These are phyloP conservation scores for Athalia rosae DNA, from an alignment of 2,888 invertebrate genomes.

Conservation along the genomic window DNA sequence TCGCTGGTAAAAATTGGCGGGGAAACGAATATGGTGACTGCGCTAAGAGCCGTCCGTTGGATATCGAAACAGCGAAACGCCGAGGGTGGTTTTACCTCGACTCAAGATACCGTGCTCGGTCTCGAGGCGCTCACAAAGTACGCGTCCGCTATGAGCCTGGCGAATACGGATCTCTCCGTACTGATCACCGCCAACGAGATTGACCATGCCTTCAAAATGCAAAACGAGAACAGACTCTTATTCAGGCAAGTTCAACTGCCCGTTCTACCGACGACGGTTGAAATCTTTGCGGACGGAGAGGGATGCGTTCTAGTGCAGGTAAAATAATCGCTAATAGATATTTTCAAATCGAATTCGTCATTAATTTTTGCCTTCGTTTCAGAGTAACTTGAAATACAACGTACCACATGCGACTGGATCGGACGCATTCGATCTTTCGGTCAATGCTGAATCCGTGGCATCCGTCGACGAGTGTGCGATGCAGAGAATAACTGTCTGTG, in stretches of 20 bases:
- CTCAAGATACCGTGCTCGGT: constrained; percentile 82
- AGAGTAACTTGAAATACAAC: constrained; percentile 76
- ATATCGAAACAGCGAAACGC: constrained; percentile 81
- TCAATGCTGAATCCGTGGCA: constrained; percentile 72
- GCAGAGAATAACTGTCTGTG: constrained; percentile 69
- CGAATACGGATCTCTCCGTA: constrained; percentile 73
- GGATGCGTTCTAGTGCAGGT: constrained; percentile 78
- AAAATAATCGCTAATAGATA: constrained; percentile 38
- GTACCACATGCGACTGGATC: constrained; percentile 73
- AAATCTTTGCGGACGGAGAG: constrained; percentile 74
- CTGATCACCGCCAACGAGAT: constrained; percentile 72
- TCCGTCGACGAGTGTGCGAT: constrained; percentile 74
- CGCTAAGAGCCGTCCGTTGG: constrained; percentile 82
- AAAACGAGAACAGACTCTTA: constrained; percentile 74
- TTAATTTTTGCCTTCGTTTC: constrained; percentile 50
- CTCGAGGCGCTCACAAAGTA: constrained; percentile 78
- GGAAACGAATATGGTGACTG: constrained; percentile 75
- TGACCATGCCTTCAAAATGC: constrained; percentile 72
- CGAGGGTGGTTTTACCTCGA: constrained; percentile 84
- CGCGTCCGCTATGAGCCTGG: constrained; percentile 73
- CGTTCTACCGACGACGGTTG: constrained; percentile 72
- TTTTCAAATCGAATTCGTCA: background rate
- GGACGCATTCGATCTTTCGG: constrained; percentile 75
- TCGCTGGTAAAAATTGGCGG: constrained; percentile 76
- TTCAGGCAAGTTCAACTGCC: constrained; percentile 73